These are phyloP conservation scores for Pteruthius melanotis DNA, from an alignment of 2,113 vertebrate species.

Conservation along the genomic window DNA sequence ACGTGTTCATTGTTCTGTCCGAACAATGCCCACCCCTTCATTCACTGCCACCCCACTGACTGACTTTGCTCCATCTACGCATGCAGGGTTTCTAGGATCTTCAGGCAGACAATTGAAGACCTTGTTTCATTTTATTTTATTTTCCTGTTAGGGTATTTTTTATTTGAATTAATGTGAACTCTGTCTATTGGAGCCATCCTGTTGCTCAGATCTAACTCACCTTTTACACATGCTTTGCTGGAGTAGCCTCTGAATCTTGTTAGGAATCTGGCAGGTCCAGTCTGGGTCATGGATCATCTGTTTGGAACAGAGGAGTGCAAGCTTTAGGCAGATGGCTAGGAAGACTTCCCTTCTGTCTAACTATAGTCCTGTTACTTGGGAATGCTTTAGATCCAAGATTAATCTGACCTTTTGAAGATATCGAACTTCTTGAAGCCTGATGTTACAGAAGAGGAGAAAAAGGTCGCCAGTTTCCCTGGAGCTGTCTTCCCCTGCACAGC, in stretches of 20 bases:
- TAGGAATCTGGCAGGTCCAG: neutral
- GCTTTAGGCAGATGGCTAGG: neutral
- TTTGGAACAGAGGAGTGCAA: neutral
- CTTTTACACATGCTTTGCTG: neutral
- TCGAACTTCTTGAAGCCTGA: neutral
- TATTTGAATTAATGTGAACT: neutral
- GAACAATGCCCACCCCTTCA: neutral
- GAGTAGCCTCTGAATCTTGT: neutral
- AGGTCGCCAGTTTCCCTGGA: rapidly evolving
- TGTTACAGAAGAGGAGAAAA: neutral
- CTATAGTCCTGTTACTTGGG: neutral
- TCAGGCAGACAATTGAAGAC: neutral
- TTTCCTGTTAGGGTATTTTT: neutral
- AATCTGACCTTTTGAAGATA: neutral
- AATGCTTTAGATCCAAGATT: neutral
- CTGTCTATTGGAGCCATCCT: neutral
- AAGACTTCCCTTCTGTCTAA: neutral
- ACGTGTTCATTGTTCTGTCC: neutral
- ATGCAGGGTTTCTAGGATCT: neutral
- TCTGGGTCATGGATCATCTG: neutral
- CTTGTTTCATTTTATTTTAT: neutral
- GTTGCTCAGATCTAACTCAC: neutral
- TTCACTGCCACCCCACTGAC: neutral
- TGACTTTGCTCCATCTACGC: neutral
- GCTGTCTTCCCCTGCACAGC: neutral